These are phyloP conservation scores for Protobothrops flavoviridis DNA, from an alignment of 2,113 vertebrate species.

Conservation along the genomic window DNA sequence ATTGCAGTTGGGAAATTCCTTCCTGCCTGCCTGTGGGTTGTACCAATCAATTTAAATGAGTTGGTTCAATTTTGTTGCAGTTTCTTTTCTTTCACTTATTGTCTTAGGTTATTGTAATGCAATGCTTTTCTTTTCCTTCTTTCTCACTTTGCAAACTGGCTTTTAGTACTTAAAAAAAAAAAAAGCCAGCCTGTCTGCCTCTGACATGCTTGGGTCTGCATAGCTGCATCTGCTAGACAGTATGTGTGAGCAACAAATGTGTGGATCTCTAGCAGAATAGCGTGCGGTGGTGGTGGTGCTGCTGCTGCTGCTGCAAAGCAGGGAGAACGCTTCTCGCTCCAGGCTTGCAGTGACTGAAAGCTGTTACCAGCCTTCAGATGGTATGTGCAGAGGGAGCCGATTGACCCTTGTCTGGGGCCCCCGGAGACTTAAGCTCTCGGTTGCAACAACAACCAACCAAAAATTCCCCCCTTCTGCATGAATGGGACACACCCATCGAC, in stretches of 20 bases:
- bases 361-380: conserved; percentile 24
- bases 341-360: conserved; percentile 30
- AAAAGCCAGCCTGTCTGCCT: neutral
- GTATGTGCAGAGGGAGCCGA: conserved; percentile 22
- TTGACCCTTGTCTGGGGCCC: conserved; percentile 19
- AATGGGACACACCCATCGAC: conserved; percentile 31
- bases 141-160: neutral
- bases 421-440: neutral
- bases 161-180: neutral
- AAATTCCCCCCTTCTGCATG: neutral
- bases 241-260: conserved; percentile 26
- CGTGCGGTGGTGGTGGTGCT: neutral
- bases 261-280: conserved; percentile 16
- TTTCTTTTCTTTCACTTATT: neutral
- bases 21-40: neutral
- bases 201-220: conserved; percentile 13
- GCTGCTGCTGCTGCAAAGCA: conserved; percentile 3
- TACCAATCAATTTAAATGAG: neutral
- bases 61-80: neutral
- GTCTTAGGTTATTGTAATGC: neutral
- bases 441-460: neutral
- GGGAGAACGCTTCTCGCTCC: neutral
- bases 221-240: neutral
- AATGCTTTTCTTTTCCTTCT: neutral
- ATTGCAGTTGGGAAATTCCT: neutral